Evolutionary conservation across 2,888 invertebrate genomes (phyloP).

Genomic region (Dione vanillae): DNA sequence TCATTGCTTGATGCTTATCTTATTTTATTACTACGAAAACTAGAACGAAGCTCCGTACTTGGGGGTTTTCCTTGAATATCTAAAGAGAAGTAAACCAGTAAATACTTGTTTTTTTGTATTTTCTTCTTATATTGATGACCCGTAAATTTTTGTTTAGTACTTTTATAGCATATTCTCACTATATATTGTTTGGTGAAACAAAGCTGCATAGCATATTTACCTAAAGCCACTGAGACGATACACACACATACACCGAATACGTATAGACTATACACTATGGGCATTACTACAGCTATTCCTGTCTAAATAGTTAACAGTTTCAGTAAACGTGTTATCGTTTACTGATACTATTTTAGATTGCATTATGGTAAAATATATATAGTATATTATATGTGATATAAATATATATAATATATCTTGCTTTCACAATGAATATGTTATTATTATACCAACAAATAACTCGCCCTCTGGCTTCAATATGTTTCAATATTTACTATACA

Average conservation of each 20-base stretch:
- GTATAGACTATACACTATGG: neutral
- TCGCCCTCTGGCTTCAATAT: neutral
- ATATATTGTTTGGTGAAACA: neutral
- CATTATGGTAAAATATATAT: neutral
- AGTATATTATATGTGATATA: neutral
- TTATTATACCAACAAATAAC: neutral
- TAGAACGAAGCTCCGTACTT: conserved; percentile 68
- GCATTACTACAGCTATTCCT: neutral
- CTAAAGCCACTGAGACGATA: neutral
- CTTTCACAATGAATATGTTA: too few species aligned
- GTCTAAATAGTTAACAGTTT: too few species aligned
- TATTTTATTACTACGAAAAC: conserved; percentile 76
- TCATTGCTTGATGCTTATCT: conserved; percentile 77
- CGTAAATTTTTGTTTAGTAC: neutral
- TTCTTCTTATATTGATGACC: neutral
- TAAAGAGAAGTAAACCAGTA: conserved; percentile 19
- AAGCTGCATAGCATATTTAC: conserved; percentile 3
- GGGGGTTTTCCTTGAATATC: conserved; percentile 59
- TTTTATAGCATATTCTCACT: neutral
- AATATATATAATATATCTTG: neutral
- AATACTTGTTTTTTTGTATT: conserved; percentile 25
- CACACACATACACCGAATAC: neutral
- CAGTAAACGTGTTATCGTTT: neutral
- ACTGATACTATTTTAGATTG: neutral
- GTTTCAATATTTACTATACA: too few species aligned